Percentiles rank a stretch among this genome's conserved stretches.
Evolutionary conservation across 1,140 invertebrate species (phyloP).

Genomic region (Drosophila quadrilineata): DNA sequence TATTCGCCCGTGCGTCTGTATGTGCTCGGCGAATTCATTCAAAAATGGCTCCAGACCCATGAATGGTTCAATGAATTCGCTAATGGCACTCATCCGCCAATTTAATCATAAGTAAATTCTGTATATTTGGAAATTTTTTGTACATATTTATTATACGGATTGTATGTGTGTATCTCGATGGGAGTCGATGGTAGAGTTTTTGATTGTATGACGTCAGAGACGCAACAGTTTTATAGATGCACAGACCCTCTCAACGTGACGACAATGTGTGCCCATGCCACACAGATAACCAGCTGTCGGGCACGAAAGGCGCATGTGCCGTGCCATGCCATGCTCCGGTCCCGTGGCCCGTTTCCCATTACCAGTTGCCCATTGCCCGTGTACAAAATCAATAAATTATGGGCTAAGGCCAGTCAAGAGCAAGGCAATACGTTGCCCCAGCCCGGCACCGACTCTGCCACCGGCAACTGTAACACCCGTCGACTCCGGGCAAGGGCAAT

Average conservation of each 20-base stretch:
- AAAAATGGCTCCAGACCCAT: constrained; percentile 14
- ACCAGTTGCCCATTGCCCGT: not conserved
- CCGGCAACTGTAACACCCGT: too few species aligned
- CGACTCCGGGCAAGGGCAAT: not conserved
- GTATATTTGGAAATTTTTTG: not conserved
- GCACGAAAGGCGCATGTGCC: constrained; percentile 59
- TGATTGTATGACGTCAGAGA: constrained; percentile 33
- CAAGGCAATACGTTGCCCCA: constrained; percentile 68
- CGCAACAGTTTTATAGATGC: constrained; percentile 49
- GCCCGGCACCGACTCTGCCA: not conserved
- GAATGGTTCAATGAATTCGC: constrained; percentile 41
- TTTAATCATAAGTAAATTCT: constrained; percentile 7
- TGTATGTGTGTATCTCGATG: not conserved
- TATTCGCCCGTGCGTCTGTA: constrained; percentile 44
- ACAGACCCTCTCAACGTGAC: constrained; percentile 24
- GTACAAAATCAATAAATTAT: constrained; percentile 73
- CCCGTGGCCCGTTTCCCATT: not conserved
- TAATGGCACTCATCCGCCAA: not conserved
- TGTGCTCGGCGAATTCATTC: constrained; percentile 13
- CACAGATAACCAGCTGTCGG: constrained; percentile 47
- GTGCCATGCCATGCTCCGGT: not conserved
- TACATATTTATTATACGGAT: not conserved
- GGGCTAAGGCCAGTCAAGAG: constrained; percentile 77
- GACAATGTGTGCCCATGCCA: constrained; percentile 53
- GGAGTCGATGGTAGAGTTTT: not conserved